Percentiles rank a stretch among this genome's conserved stretches.
Evolutionary conservation across 2,797 vertebrate species (phyloP).

Genomic region (Notoglanidium macrostoma): DNA sequence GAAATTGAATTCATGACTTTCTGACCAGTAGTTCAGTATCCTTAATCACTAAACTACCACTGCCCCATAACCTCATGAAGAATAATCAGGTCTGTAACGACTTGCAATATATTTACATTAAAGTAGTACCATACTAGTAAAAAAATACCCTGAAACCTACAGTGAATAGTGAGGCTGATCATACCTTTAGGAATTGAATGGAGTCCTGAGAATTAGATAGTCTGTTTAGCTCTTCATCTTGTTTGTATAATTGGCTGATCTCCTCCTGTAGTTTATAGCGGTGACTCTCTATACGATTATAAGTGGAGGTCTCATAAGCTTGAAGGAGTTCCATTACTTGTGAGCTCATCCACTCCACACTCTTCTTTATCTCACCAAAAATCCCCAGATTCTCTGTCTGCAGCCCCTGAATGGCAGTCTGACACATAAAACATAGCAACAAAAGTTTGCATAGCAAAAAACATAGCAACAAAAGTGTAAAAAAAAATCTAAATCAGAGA

Average conservation of each 20-base stretch:
- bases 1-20: not conserved
- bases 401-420: constrained; percentile 71
- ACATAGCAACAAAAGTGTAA: not conserved
- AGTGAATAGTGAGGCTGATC: not conserved
- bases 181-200: constrained; percentile 73
- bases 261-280: constrained; percentile 71
- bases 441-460: not conserved
- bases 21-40: not conserved
- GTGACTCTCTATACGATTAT: constrained; percentile 62
- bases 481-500: not conserved
- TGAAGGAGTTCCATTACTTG: constrained; percentile 66
- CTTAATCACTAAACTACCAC: not conserved
- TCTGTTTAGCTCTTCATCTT: constrained; percentile 65
- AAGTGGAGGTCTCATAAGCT: constrained; percentile 61
- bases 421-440: not conserved
- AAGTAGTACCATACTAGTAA: not conserved
- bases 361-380: constrained; percentile 65
- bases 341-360: constrained; percentile 59
- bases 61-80: not conserved
- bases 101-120: not conserved
- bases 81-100: not conserved
- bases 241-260: constrained; percentile 65
- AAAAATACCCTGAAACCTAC: not conserved
- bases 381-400: constrained; percentile 64
- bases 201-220: constrained; percentile 68